Base-by-base conservation (phyloP, 2,113 vertebrate genomes). In the Cynopterus brachyotis region DNA sequence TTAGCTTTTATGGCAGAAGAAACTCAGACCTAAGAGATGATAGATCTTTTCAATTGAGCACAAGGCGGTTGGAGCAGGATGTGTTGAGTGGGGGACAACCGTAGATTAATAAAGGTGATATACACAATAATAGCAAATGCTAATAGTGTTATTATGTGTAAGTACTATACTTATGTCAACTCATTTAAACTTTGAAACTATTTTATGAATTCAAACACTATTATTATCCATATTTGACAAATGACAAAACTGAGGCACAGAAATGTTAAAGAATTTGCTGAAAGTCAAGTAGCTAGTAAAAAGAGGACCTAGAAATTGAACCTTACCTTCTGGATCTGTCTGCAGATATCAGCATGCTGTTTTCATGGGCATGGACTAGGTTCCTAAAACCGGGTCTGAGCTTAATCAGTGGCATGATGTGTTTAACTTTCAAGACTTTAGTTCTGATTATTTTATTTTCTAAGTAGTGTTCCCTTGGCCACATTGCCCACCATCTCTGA, bases 321-420 rank as follows among this genome's bases (percentile, higher is more conserved):
- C 26, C 1, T 40, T 4, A 11, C 32, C 24, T 66, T 57, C 10
- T 7, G 7, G 50, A 9, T 50, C 15, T 20, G 13, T 40, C 50
- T 80, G 8, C 6, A 20, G 28, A 19, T 0, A 15, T 35, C 0
- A 0, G 22, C 6, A 2, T 37, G 1, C 15, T 42, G 1, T 47
- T 72, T 45, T 57, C 45, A 15, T 6, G 4, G 22, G 2, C 11
- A 7, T 1, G 1, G 35, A 9, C 30, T 50, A n/a, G 35, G 3
- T 35, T 60, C 45, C 3, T 16, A 62, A 16, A 55, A 15, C 5
- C 9, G n/a, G 22, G 20, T 45, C 35, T 67, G 50, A 69, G 10
- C 28, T 47, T 32, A 45, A 17, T 26, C 12, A 53, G 59, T 26
- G 26, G 17, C 12, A 35, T 15, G 10, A 13, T 2, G 2, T 37